Base-by-base conservation (phyloP, 2,113 vertebrate species). In the Leucopsar rothschildi region DNA sequence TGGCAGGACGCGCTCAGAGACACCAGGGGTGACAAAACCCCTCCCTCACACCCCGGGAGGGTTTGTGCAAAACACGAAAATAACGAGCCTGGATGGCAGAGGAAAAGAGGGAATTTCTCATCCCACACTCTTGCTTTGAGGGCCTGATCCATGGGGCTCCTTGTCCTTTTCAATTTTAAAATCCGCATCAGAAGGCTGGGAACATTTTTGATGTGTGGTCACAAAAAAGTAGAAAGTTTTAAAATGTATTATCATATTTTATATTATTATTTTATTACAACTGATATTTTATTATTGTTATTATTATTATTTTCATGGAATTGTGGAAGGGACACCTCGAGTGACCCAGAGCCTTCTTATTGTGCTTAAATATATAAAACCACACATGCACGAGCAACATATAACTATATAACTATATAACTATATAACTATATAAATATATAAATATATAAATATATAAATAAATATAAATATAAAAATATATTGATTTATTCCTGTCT, bases 1-100 rank as follows among this genome's bases (percentile, higher is more conserved):
- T 0, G 2, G 55, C 3, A 7, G 56, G 64, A 33, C 1, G 1
- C 37, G 37, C 37, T 37, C 1, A 0, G 66, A n/a, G 78, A 47
- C 45, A 45, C 11, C 39, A 39, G 39, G 39, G 39, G 39, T 39
- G 39, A 39, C 39, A 39, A 39, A 39, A 39, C 39, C 39, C 39
- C 39, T 39, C 39, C 39, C 39, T 39, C 39, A 39, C 39, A 39
- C 39, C 37, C 37, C 37, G 9, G 37, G 4, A 47, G 24, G 33
- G 2, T 19, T 55, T 4, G 0, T 5, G 35, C 25, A 6, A 75
- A 86, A 60, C 9, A 13, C 3, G 2, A 4, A 33, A 73, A 39
- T 11, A 20, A 16, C 42, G 42, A 44, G 42, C 42, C 42, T 44
- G 42, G 16, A 44, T 44, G 15, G 42, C 42, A 44, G 42, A 44